Evolutionary conservation across 2,113 vertebrate species (phyloP).

Genomic region (Chloropsis hardwickii): DNA sequence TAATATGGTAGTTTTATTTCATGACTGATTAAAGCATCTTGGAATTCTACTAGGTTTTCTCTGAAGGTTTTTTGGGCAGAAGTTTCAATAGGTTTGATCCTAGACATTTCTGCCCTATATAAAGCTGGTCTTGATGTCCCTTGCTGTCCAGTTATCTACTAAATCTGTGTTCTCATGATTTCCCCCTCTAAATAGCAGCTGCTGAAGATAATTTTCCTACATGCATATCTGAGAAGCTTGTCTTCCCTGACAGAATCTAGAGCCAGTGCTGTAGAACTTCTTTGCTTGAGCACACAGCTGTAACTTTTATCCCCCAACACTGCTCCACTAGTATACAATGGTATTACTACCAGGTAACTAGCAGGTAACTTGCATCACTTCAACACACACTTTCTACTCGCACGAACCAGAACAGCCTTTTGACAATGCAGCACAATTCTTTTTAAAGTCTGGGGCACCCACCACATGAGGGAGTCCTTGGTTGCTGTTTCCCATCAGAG

Average conservation of each 20-base stretch:
- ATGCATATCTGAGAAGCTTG: neutral
- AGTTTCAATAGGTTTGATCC: too few relatives aligned
- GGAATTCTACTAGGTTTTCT: neutral
- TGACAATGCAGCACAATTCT: accelerated
- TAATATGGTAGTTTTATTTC: neutral
- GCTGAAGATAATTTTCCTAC: neutral
- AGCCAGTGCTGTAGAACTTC: neutral
- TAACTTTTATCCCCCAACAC: accelerated
- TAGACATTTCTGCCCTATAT: neutral
- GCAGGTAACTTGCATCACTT: neutral
- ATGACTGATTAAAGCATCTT: neutral
- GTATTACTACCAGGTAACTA: neutral
- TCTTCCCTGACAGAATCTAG: neutral
- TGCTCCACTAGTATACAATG: neutral
- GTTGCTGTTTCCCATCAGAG: neutral
- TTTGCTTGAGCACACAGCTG: neutral
- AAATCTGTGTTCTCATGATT: too few relatives aligned
- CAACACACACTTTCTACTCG: accelerated
- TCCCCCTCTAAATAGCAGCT: neutral
- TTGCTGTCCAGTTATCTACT: neutral
- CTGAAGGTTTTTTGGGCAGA: neutral
- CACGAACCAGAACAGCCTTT: neutral
- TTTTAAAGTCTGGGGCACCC: neutral
- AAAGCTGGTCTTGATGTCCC: neutral
- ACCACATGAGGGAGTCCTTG: conserved; percentile 53